Evolutionary conservation across 2,113 vertebrate species (phyloP), one percentile per base, ranked within the genome.

Genomic region (Malaclemys terrapin): DNA sequence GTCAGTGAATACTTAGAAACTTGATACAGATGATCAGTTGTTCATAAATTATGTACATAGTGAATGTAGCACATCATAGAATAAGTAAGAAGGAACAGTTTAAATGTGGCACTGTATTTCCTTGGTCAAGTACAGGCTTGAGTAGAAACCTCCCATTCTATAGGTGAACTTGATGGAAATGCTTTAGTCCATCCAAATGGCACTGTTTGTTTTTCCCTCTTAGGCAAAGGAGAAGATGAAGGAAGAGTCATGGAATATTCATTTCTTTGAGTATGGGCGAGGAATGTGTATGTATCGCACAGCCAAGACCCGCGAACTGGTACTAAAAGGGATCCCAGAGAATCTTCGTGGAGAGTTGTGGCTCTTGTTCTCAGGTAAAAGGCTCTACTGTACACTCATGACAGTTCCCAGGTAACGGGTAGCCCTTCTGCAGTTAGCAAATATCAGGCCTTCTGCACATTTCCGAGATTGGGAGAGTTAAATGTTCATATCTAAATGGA

Each of bases 281-380:
- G 99, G 99, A 0, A 98, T 99, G 95, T 99, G 99, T 90, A 99
- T 99, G 99, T 99, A 99, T 97, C 99, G 99, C 82, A 99, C 99
- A 3, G 98, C 99, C 84, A 99, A 98, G 94, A 99, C 98, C 0
- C 98, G 99, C 84, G 99, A 99, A 50, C 98, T 99, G 38, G 99
- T 99, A 27, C 98, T 99, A 8, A 99, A 99, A 49, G 99, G 99
- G 82, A 99, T 99, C 85, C 99, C 99, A 1, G 99, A 99, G 92
- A 96, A 93, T 79, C 98, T 99, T 35, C 98, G 99, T 27, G 99
- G 99, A 76, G 99, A 99, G 83, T 98, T 99, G 24, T 99, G 99
- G 99, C 98, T 99, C 81, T 98, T 99, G 24, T 99, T 99, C 97
- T 99, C 99, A 62, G 99, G 99, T 99, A 95, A 97, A 95, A 69